These are phyloP conservation scores for Arrhamphus sclerolepis DNA, from an alignment of 2,797 vertebrate species.

Conservation along the genomic window DNA sequence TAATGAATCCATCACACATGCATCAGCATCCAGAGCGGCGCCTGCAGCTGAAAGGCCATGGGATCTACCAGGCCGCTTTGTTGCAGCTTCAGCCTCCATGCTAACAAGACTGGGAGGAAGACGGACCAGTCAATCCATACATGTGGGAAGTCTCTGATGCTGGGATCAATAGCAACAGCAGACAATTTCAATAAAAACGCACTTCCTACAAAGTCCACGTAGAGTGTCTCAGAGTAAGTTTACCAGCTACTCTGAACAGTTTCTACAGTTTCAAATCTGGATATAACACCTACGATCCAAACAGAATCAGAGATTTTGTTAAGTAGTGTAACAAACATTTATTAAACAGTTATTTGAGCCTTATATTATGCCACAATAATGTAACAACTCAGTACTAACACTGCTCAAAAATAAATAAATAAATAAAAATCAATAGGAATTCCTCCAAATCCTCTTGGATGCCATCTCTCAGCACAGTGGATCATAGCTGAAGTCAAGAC, in stretches of 20 bases:
- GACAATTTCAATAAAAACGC: slow-evolving; percentile 7
- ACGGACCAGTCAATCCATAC: slow-evolving; percentile 27
- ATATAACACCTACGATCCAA: too few relatives aligned
- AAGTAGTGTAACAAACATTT: slow-evolving; percentile 22
- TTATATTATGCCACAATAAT: not conserved
- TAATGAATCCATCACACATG: slow-evolving; percentile 71
- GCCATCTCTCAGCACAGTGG: slow-evolving; percentile 44
- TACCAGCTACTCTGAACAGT: too few relatives aligned
- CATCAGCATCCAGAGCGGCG: slow-evolving; percentile 57
- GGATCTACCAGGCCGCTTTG: slow-evolving; percentile 43
- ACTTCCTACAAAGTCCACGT: slow-evolving; percentile 10
- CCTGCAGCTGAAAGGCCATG: slow-evolving; percentile 37
- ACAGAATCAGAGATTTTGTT: slow-evolving; percentile 29
- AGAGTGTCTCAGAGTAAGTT: not conserved
- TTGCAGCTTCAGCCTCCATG: slow-evolving; percentile 39
- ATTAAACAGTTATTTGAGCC: slow-evolving; percentile 35
- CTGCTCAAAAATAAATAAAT: not conserved
- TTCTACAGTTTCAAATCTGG: too few relatives aligned
- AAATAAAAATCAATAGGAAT: slow-evolving; percentile 1
- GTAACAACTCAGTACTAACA: not conserved
- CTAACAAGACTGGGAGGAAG: slow-evolving; percentile 28
- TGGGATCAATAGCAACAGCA: slow-evolving; percentile 19
- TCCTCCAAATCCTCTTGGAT: not conserved
- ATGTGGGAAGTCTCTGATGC: slow-evolving; percentile 22
- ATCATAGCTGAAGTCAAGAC: slow-evolving; percentile 42